Evolutionary conservation across 1,140 invertebrate species (phyloP).

Genomic region (Hydropsyche tenuis): DNA sequence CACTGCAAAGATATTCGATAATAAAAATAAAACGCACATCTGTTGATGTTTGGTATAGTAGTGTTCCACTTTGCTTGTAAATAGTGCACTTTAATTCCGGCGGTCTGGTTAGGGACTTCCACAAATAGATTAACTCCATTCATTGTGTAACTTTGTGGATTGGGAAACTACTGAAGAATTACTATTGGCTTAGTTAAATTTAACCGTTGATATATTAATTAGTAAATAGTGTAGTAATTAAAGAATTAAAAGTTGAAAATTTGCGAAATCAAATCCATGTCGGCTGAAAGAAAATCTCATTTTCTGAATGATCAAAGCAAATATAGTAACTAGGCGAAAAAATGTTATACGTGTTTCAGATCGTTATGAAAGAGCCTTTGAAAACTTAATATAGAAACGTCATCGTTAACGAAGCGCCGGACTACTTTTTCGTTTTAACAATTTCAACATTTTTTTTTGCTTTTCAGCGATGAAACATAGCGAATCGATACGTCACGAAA

Average conservation of each 20-base stretch:
- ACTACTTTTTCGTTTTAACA: constrained; percentile 6
- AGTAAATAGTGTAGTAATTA: too few relatives aligned
- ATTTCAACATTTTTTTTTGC: not conserved
- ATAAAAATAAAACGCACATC: too few relatives aligned
- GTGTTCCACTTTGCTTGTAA: constrained; percentile 18
- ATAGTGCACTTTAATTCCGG: constrained; percentile 25
- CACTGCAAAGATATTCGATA: too few relatives aligned
- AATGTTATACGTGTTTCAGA: too few relatives aligned
- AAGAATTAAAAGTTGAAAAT: too few relatives aligned
- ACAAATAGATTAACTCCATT: constrained; percentile 23
- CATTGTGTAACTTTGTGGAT: constrained; percentile 16
- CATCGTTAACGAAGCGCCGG: not conserved
- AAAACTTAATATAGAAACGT: constrained; percentile 13
- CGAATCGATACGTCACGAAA: too few relatives aligned
- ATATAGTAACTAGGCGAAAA: too few relatives aligned
- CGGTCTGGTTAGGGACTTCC: constrained; percentile 12
- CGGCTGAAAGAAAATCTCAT: too few relatives aligned
- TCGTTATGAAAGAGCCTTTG: not conserved
- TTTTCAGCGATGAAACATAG: not conserved
- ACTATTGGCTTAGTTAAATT: not conserved
- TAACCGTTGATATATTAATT: too few relatives aligned
- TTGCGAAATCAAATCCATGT: too few relatives aligned
- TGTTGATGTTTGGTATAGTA: not conserved
- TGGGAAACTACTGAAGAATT: not conserved
- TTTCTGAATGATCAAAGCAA: too few relatives aligned